A percentile compares a stretch with the other conserved stretches of the same genome.
These are phyloP conservation scores for Mythimna pallens DNA, from an alignment of 2,888 invertebrate genomes.

Conservation along the genomic window DNA sequence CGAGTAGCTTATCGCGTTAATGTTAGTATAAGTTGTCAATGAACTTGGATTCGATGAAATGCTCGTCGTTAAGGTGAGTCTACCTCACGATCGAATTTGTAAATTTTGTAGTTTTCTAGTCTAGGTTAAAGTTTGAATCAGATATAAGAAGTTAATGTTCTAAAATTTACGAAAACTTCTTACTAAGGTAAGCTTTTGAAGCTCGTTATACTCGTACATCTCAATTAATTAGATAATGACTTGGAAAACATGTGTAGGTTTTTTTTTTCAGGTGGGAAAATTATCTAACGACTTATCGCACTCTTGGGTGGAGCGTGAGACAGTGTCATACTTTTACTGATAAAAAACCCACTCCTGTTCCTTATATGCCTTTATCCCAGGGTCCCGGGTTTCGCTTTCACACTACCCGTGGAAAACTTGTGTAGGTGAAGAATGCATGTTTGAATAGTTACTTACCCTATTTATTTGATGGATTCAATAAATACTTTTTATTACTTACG, in stretches of 20 bases:
- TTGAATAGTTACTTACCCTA: neutral
- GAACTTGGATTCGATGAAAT: slow-evolving; percentile 22
- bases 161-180: slow-evolving; percentile 6
- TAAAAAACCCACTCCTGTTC: too few species aligned
- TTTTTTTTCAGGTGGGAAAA: too few species aligned
- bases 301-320: too few species aligned
- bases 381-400: too few species aligned
- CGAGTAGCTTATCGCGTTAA: slow-evolving; percentile 54
- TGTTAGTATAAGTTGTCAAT: slow-evolving; percentile 46
- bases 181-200: neutral
- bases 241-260: too few species aligned
- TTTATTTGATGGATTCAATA: slow-evolving; percentile 28
- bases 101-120: slow-evolving; percentile 32
- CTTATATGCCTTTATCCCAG: too few species aligned
- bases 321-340: too few species aligned
- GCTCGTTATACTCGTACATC: neutral
- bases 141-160: slow-evolving; percentile 20
- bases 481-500: slow-evolving; percentile 36
- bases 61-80: slow-evolving; percentile 16
- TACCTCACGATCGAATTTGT: slow-evolving; percentile 22
- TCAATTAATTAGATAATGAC: slow-evolving; percentile 6
- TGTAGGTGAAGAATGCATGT: slow-evolving; percentile 1
- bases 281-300: too few species aligned
- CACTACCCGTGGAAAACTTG: too few species aligned
- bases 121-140: slow-evolving; percentile 36